phyloP scores from a whole-genome alignment of 2,797 vertebrate species.

The Karalla daura region DNA sequence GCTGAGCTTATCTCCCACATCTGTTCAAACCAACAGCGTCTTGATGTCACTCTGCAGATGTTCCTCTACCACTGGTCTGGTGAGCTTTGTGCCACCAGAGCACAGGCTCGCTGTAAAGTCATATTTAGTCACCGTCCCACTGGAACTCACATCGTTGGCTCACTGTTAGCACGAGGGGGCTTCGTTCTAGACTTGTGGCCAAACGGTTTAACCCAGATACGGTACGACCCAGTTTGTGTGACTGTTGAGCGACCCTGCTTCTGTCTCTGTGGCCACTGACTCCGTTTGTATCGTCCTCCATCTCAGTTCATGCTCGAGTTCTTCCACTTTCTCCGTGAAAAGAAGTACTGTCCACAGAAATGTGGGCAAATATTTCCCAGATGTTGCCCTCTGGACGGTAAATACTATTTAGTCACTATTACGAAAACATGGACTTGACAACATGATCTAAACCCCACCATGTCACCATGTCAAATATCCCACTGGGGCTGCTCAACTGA shows the following conservation, averaged over 20 bases:
- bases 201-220: too few relatives aligned
- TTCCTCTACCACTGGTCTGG: slow-evolving; percentile 2
- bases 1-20: slow-evolving; percentile 15
- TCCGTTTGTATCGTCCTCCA: too few relatives aligned
- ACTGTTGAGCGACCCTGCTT: neutral
- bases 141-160: neutral
- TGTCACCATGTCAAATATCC: too few relatives aligned
- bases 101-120: slow-evolving; percentile 3
- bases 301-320: too few relatives aligned
- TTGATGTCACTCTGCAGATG: slow-evolving; percentile 7
- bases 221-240: neutral
- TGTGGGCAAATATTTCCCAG: neutral
- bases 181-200: neutral
- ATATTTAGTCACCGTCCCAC: neutral
- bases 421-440: neutral
- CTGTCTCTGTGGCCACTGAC: neutral
- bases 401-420: neutral
- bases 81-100: neutral
- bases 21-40: slow-evolving; percentile 11
- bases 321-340: neutral
- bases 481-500: neutral
- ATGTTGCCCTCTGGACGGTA: neutral
- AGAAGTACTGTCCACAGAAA: neutral
- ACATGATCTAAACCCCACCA: neutral
- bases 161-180: neutral